These are phyloP conservation scores for Antechinus flavipes DNA, from an alignment of 2,113 vertebrate species.

Conservation along the genomic window DNA sequence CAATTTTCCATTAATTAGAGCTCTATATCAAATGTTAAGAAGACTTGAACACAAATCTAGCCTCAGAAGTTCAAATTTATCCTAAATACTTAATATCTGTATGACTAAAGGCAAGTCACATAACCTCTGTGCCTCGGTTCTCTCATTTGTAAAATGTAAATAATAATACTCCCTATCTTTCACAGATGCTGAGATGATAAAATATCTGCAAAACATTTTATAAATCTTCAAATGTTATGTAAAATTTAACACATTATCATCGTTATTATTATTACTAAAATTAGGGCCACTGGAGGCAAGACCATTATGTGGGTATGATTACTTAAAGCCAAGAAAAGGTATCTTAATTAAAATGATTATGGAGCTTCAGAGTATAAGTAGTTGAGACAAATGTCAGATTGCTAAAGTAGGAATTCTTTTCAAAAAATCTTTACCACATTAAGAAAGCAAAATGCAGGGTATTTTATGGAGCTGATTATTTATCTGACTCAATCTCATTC, in stretches of 20 bases:
- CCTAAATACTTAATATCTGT: background rate
- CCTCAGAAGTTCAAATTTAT: background rate
- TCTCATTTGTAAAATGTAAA: background rate
- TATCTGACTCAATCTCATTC: background rate
- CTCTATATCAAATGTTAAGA: no score
- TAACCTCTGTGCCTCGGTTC: background rate
- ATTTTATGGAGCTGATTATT: background rate
- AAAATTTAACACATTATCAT: background rate
- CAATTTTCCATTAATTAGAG: background rate
- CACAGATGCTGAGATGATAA: background rate
- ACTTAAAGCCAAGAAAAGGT: background rate
- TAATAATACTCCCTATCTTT: background rate
- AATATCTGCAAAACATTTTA: background rate
- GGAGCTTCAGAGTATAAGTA: background rate
- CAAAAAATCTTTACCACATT: background rate
- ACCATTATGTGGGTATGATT: background rate
- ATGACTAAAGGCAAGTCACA: background rate
- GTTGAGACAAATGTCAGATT: background rate
- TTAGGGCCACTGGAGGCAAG: background rate
- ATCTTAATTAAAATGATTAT: background rate
- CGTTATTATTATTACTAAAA: background rate
- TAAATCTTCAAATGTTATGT: background rate
- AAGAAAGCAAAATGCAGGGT: background rate
- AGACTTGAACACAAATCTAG: background rate
- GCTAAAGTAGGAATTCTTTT: background rate